Evolutionary conservation across 2,888 invertebrate genomes (phyloP), one percentile per base, ranked within the genome.

Genomic region (Callyntrura sp.): DNA sequence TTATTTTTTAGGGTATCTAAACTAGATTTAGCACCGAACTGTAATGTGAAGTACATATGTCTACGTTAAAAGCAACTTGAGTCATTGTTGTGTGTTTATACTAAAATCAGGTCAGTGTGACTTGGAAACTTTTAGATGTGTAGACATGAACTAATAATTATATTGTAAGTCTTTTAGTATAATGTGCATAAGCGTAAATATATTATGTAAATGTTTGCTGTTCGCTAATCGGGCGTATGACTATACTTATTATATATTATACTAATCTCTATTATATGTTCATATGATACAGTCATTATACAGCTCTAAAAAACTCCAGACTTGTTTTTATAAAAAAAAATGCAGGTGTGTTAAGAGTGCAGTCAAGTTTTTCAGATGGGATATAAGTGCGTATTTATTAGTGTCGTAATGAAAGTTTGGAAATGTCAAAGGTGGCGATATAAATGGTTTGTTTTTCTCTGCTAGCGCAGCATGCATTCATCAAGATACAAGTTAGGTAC

Each of bases 41-140:
- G 20, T 73, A 23, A 1, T 28, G 20, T 55, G 60, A n/a, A n/a
- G 17, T n/a, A 12, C 5, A 65, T 14, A 28, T 35, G 6, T 28
- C 14, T 70, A n/a, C 43, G 70, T 70, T 35, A 14, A 65, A 65
- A 43, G 0, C 25, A 45, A 20, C 23, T 65, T 11, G 82, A 82
- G 82, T 82, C 82, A 65, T 82, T 82, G 82, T 65, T 65, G 82
- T 62, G 65, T 82, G 82, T 82, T 82, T 82, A 65, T 82, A 82
- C 82, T 60, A 60, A 28, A 57, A 17, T 3, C 51, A 76, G 51
- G 51, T 17, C 25, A 76, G 12, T 48, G 76, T 20, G 23, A 23
- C 76, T 51, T 76, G 76, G 23, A 12, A 35, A 12, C 28, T 60
- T 17, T 17, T 8, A 9, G 60, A n/a, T 60, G 60, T n/a, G 1